Conservation (phyloP, 2,113 vertebrate species). For the Neolamprologus brichardi region DNA sequence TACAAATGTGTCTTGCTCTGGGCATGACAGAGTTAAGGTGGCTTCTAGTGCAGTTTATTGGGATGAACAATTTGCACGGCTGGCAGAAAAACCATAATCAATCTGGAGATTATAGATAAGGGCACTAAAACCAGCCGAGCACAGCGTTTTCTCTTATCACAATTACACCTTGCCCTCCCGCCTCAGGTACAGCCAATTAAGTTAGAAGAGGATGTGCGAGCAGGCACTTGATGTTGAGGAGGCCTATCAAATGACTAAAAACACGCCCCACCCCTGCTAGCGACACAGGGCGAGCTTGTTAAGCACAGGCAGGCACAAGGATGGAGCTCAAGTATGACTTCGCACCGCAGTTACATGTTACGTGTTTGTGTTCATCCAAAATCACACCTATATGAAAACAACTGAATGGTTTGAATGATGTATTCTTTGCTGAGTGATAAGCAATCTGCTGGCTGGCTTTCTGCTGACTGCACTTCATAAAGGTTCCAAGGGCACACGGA, state of each 20-base stretch:
- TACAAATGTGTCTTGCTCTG: background rate
- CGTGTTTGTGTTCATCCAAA: background rate
- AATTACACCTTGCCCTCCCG: slow-evolving; percentile 67
- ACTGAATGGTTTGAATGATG: background rate
- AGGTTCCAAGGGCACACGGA: slow-evolving; percentile 26
- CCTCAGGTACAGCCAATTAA: slow-evolving; percentile 71
- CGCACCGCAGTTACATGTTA: background rate
- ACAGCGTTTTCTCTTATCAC: slow-evolving; percentile 67
- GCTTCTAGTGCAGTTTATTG: slow-evolving; percentile 51
- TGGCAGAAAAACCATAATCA: slow-evolving; percentile 73
- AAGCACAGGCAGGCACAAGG: background rate
- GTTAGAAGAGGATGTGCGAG: slow-evolving; percentile 28
- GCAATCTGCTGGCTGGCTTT: background rate
- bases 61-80: slow-evolving; percentile 66
- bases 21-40: slow-evolving; percentile 25
- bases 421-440: background rate
- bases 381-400: background rate
- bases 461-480: background rate
- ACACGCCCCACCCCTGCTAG: background rate
- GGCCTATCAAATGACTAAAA: slow-evolving; percentile 24
- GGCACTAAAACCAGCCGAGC: slow-evolving; percentile 66
- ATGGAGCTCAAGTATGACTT: background rate
- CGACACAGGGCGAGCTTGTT: background rate
- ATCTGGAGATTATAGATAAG: slow-evolving; percentile 74
- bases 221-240: slow-evolving; percentile 42